Base-by-base conservation (phyloP, 2,888 invertebrate genomes). In the Julus scanicus region DNA sequence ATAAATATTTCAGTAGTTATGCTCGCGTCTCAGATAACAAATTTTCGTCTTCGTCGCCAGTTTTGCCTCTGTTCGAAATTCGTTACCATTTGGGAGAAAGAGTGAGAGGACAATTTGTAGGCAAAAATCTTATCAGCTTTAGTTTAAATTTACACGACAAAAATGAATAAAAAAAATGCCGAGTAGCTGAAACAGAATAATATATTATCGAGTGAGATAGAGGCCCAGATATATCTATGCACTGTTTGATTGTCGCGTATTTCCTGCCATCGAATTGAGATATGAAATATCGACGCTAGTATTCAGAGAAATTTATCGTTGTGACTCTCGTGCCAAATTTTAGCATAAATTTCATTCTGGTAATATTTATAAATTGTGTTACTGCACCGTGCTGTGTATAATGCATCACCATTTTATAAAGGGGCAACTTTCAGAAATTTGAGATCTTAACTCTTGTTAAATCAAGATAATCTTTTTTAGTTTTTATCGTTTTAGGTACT, bases 1-100 rank as follows among this genome's bases (percentile, higher is more conserved):
- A 80, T 80, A 80, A 80, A 80, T 80, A 80, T 80, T 80, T 80
- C 80, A 15, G 37, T 37, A 80, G 80, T 80, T 80, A 80, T 80
- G 11, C 71, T 29, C 71, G 29, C 80, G 29, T 80, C 80, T 80
- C 29, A 37, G 80, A 37, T 80, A 80, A 80, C 80, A 80, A 29
- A 80, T 37, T 80, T 80, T 80, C 80, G 80, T 13, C 11, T 20
- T 29, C 71, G 20, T 71, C 71, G 20, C 8, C 71, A 29, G 37
- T 80, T 80, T 80, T 80, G 80, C 80, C 3, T 37, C 9, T 29
- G 9, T 13, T 80, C 37, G 37, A 80, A 37, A 80, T 80, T 80
- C 80, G 80, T 80, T 80, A 80, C 80, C 80, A 13, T 37, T 37
- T 9, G 80, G 63, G 4, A n/a, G 11, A 53, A 53, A 13, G 11